Percentiles rank a stretch among this genome's conserved stretches.
Evolutionary conservation across 2,113 vertebrate genomes (phyloP).

Genomic region (Craseonycteris thonglongyai): DNA sequence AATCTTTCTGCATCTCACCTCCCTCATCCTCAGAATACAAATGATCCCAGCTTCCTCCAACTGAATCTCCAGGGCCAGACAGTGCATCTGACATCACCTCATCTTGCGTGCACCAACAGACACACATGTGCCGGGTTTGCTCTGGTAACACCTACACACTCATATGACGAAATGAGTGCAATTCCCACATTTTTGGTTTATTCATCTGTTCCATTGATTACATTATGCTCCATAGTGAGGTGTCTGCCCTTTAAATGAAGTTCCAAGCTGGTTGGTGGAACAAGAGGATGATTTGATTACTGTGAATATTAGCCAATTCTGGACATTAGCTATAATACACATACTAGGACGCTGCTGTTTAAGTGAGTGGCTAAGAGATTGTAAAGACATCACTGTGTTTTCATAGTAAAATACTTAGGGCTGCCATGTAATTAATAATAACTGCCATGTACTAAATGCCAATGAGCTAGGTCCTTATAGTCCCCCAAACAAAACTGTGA

Average conservation of each 20-base stretch:
- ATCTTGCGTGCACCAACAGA: not conserved
- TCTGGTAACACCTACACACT: not conserved
- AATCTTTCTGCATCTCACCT: not conserved
- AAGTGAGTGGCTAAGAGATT: not conserved
- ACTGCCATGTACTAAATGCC: not conserved
- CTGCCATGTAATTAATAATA: not conserved
- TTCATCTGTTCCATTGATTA: not conserved
- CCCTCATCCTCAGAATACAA: slow-evolving; percentile 8
- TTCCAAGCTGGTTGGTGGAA: not conserved
- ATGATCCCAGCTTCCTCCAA: not conserved
- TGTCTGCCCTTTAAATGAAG: not conserved
- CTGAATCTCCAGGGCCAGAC: not conserved
- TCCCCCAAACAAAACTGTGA: not conserved
- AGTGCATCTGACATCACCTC: not conserved
- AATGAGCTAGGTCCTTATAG: not conserved
- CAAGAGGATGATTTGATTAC: not conserved
- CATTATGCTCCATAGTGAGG: not conserved
- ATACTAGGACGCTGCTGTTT: not conserved
- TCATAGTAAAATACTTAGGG: not conserved
- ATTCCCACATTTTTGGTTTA: not conserved
- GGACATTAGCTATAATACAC: not conserved
- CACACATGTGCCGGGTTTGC: not conserved
- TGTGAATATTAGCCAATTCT: not conserved
- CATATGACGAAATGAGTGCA: not conserved
- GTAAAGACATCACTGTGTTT: not conserved